Conservation (phyloP, 1,140 invertebrate species). For the Capitella teleta region DNA sequence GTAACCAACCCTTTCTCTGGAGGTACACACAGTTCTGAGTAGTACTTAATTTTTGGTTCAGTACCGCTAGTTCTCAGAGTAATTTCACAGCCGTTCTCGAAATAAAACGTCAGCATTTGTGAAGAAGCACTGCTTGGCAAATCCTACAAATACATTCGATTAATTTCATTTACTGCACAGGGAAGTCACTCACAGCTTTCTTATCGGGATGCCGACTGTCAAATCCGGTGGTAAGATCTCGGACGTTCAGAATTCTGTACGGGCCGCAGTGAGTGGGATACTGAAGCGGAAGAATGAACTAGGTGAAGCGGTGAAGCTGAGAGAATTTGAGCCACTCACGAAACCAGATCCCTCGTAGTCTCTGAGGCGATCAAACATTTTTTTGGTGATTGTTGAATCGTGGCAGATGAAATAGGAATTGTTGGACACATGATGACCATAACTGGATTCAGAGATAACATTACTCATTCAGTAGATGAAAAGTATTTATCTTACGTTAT, state of each 20-base stretch:
- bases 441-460: not conserved
- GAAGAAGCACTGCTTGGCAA: conserved; percentile 64
- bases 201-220: conserved; percentile 63
- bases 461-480: not conserved
- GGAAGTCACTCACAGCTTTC: conserved; percentile 50
- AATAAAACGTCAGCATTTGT: conserved; percentile 95
- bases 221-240: conserved; percentile 82
- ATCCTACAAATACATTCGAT: conserved; percentile 26
- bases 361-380: conserved; percentile 72
- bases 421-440: conserved; percentile 54
- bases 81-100: conserved; percentile 71
- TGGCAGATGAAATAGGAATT: conserved; percentile 85
- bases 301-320: not conserved
- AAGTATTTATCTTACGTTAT: conserved; percentile 45
- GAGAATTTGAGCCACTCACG: not conserved
- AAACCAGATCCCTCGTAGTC: conserved; percentile 51
- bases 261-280: conserved; percentile 48
- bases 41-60: conserved; percentile 81
- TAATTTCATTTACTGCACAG: conserved; percentile 1
- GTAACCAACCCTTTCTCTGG: too few species aligned
- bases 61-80: conserved; percentile 94
- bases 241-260: conserved; percentile 60
- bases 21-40: conserved; percentile 86
- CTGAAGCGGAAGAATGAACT: conserved; percentile 15
- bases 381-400: conserved; percentile 56